phyloP scores from a whole-genome alignment of 2,888 invertebrate genomes.

The Anaspis maculata region DNA sequence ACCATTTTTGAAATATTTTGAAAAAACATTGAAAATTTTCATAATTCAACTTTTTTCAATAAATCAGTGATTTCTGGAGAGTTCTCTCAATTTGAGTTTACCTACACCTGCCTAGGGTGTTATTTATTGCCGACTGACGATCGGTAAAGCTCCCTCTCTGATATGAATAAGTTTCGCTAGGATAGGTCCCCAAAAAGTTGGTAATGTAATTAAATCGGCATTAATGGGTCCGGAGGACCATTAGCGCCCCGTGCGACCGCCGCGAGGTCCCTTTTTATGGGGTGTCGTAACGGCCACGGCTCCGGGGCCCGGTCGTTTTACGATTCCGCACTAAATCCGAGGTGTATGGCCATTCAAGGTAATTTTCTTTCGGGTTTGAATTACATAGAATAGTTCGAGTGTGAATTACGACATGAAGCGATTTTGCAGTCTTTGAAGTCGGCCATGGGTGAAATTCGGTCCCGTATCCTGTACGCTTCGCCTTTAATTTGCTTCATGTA shows the following conservation, averaged over 20 bases:
- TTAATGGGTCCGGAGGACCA: slow-evolving; percentile 14
- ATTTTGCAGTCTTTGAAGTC: slow-evolving; percentile 33
- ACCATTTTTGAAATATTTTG: no score
- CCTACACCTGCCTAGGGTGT: no score
- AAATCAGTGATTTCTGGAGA: no score
- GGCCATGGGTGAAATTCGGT: slow-evolving; percentile 31
- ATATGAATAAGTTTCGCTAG: no score
- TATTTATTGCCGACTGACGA: no score
- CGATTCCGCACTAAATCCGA: slow-evolving; percentile 32
- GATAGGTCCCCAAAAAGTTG: no score
- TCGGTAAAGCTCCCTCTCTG: no score
- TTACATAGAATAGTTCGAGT: slow-evolving; percentile 36
- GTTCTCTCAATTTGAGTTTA: no score
- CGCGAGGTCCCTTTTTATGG: slow-evolving; percentile 24
- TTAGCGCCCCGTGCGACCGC: slow-evolving; percentile 16
- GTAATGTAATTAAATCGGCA: slow-evolving; percentile 5
- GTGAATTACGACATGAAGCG: slow-evolving; percentile 35
- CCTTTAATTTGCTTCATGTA: slow-evolving; percentile 27
- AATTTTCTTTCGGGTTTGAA: slow-evolving; percentile 35
- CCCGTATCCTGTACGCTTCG: slow-evolving; percentile 18
- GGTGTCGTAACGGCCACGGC: slow-evolving; percentile 28
- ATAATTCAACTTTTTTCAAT: no score
- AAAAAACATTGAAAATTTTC: no score
- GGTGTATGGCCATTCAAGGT: slow-evolving; percentile 32
- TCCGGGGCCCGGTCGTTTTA: slow-evolving; percentile 25